phyloP scores from a whole-genome alignment of 2,113 vertebrate species.

The Paracanthobrama guichenoti region DNA sequence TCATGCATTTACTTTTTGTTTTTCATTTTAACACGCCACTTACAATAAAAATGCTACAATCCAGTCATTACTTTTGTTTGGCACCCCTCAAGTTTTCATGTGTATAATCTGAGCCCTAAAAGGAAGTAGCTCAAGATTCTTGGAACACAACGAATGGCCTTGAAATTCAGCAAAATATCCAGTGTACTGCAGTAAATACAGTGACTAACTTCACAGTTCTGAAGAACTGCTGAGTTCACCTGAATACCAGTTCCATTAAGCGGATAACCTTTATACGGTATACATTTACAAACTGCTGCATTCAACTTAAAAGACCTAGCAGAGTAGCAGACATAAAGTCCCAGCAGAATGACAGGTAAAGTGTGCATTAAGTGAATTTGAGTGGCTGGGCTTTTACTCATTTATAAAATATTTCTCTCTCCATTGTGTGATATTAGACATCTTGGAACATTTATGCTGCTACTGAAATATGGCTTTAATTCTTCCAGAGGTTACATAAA shows the following conservation, averaged over 20 bases:
- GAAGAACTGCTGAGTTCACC: not conserved
- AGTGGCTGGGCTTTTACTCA: conserved; percentile 10
- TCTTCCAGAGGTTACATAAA: conserved; percentile 11
- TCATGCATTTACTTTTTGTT: too few relatives aligned
- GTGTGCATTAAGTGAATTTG: not conserved
- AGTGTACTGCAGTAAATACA: not conserved
- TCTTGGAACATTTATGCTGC: conserved; percentile 1
- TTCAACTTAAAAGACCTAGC: not conserved
- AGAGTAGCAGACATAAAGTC: not conserved
- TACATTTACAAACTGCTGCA: conserved; percentile 2
- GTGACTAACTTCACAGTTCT: not conserved
- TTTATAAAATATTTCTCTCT: not conserved
- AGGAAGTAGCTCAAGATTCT: not conserved
- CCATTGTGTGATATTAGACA: not conserved
- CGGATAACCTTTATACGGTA: not conserved
- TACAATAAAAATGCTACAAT: not conserved
- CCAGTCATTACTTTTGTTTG: not conserved
- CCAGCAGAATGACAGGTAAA: not conserved
- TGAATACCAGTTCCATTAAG: not conserved
- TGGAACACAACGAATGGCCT: not conserved
- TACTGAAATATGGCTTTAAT: conserved; percentile 24
- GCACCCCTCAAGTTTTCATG: not conserved
- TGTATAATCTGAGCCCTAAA: not conserved
- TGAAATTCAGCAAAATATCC: not conserved
- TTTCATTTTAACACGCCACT: not conserved